Percentiles rank a stretch among this genome's conserved stretches.
Conservation (phyloP, 92 coral and sea anemone genomes). For the Paramuricea clavata region DNA sequence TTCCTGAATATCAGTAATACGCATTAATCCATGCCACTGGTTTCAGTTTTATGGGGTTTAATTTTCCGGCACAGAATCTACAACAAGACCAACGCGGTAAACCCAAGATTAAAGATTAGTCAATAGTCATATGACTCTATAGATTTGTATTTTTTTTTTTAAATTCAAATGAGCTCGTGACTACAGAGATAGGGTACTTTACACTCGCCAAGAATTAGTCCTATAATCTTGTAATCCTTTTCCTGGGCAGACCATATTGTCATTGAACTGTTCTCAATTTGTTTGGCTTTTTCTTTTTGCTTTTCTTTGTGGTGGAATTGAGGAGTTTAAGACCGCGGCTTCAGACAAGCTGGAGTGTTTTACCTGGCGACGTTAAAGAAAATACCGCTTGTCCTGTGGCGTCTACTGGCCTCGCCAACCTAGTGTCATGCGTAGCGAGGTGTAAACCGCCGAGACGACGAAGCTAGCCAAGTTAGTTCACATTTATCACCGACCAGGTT, state of each 20-base stretch:
- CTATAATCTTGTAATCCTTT: constrained; percentile 26
- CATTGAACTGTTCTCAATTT: neutral
- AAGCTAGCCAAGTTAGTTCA: neutral
- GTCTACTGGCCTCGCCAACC: neutral
- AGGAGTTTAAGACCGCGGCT: neutral
- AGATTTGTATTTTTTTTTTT: neutral
- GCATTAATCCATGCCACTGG: no score
- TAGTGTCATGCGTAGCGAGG: neutral
- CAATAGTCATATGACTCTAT: neutral
- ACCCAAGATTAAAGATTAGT: no score
- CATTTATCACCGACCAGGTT: neutral
- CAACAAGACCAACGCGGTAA: no score
- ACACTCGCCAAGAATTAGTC: neutral
- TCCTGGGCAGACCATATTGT: constrained; percentile 35
- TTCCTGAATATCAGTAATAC: no score
- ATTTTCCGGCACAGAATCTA: no score
- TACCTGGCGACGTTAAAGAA: neutral
- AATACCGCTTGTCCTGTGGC: neutral
- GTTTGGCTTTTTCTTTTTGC: neutral
- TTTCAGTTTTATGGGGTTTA: no score
- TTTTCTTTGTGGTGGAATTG: neutral
- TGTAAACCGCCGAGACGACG: neutral
- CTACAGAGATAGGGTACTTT: neutral
- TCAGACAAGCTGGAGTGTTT: neutral
- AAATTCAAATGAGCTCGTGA: neutral